phyloP scores from a whole-genome alignment of 2,888 invertebrate species.

The Leucoma salicis region DNA sequence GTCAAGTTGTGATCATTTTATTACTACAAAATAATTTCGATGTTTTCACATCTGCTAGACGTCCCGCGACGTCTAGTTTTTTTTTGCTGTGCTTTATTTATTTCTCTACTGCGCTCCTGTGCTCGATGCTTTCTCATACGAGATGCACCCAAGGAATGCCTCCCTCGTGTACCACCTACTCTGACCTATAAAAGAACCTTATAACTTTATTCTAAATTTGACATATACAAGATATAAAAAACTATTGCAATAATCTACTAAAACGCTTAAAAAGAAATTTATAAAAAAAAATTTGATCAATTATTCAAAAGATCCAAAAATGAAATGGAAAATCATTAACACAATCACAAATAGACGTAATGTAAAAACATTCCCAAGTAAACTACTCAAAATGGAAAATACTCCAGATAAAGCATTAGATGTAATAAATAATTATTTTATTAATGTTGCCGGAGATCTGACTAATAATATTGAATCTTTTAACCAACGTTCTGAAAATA shows the following conservation, averaged over 20 bases:
- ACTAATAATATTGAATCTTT: background rate
- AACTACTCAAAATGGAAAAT: background rate
- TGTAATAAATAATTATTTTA: background rate
- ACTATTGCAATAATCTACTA: background rate
- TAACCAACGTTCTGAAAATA: background rate
- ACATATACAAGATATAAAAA: slow-evolving; percentile 1
- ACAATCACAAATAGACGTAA: background rate
- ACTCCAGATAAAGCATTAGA: too few species aligned
- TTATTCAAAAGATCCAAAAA: background rate
- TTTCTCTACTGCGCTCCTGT: too few species aligned
- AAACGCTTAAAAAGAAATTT: background rate
- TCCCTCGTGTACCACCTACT: too few species aligned
- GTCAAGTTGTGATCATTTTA: too few species aligned
- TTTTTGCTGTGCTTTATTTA: too few species aligned
- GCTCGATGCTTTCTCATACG: too few species aligned
- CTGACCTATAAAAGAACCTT: background rate
- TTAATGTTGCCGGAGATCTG: background rate
- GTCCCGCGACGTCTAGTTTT: too few species aligned
- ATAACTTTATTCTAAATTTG: background rate
- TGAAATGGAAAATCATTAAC: too few species aligned
- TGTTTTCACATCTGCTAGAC: too few species aligned
- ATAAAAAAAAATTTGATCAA: background rate
- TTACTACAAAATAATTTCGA: too few species aligned
- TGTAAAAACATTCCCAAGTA: background rate
- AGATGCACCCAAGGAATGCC: too few species aligned